Evolutionary conservation across 1,140 invertebrate genomes (phyloP).

Genomic region (Hyles euphorbiae): DNA sequence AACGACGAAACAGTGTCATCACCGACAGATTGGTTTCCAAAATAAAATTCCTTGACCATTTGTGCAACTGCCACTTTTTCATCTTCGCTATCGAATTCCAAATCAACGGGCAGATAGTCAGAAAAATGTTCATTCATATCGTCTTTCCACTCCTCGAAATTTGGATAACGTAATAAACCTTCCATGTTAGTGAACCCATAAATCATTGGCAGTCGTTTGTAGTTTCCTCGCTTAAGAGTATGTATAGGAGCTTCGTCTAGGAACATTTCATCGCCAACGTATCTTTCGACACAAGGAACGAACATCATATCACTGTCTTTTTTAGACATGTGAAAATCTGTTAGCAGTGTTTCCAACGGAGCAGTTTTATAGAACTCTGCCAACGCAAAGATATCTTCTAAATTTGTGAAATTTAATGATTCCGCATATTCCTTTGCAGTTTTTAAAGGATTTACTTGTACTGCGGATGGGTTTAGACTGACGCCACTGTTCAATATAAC

Average conservation of each 20-base stretch:
- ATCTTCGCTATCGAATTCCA: constrained; percentile 30
- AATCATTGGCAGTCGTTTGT: constrained; percentile 5
- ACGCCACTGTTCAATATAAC: constrained; percentile 25
- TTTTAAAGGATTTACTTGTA: constrained; percentile 28
- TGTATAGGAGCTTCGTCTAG: constrained; percentile 37
- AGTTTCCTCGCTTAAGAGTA: constrained; percentile 39
- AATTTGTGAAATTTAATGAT: constrained; percentile 11
- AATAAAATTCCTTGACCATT: constrained; percentile 29
- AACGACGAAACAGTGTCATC: constrained; percentile 14
- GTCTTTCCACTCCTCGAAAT: constrained; percentile 40
- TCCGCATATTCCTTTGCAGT: constrained; percentile 24
- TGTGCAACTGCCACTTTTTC: constrained; percentile 24
- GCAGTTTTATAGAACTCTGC: constrained; percentile 29
- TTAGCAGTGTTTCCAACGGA: constrained; percentile 16
- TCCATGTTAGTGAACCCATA: constrained; percentile 50
- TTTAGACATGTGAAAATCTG: no score
- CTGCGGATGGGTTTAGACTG: constrained; percentile 9
- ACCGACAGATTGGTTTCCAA: constrained; percentile 16
- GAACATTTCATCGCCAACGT: constrained; percentile 39
- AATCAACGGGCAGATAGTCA: constrained; percentile 42
- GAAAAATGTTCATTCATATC: constrained; percentile 50
- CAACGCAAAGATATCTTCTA: constrained; percentile 20
- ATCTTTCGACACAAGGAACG: constrained; percentile 48
- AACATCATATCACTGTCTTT: constrained; percentile 10
- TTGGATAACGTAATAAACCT: constrained; percentile 30